A percentile compares a stretch with the other conserved stretches of the same genome.
These are phyloP conservation scores for Anagrus nilaparvatae DNA, from an alignment of 1,140 invertebrate species.

Conservation along the genomic window DNA sequence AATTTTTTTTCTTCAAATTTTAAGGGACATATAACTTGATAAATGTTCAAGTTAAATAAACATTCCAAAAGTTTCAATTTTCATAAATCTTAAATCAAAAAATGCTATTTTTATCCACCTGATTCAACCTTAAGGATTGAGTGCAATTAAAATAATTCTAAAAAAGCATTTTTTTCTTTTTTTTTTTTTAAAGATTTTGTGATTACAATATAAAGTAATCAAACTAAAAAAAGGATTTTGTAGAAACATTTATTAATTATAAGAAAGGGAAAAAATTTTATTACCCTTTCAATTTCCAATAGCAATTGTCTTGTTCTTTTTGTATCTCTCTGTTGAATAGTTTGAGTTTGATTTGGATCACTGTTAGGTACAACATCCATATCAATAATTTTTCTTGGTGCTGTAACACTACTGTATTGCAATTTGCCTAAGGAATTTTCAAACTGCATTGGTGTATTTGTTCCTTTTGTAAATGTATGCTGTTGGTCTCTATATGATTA, in stretches of 20 bases:
- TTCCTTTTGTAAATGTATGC: slow-evolving; percentile 43
- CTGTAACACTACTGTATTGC: slow-evolving; percentile 81
- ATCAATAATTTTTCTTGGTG: slow-evolving; percentile 87
- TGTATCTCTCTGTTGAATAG: slow-evolving; percentile 41
- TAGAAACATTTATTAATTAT: neutral
- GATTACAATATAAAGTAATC: no score
- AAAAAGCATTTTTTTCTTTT: neutral
- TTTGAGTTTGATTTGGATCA: slow-evolving; percentile 39
- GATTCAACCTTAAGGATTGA: no score
- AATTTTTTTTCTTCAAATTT: no score
- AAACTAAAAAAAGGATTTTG: neutral
- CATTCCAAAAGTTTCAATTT: no score
- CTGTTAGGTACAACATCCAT: slow-evolving; percentile 64
- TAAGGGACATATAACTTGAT: no score
- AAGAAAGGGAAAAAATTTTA: neutral
- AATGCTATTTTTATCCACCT: no score
- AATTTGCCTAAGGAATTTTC: slow-evolving; percentile 86
- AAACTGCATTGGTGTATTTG: slow-evolving; percentile 73
- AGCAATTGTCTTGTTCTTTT: slow-evolving; percentile 65
- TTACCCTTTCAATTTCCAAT: slow-evolving; percentile 68
- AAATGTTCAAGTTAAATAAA: no score
- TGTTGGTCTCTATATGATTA: slow-evolving; percentile 38
- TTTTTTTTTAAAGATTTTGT: no score
- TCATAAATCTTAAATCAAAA: no score
- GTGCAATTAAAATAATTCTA: no score